Conservation (phyloP, 2,797 vertebrate species). For the Bovichtus diacanthus region DNA sequence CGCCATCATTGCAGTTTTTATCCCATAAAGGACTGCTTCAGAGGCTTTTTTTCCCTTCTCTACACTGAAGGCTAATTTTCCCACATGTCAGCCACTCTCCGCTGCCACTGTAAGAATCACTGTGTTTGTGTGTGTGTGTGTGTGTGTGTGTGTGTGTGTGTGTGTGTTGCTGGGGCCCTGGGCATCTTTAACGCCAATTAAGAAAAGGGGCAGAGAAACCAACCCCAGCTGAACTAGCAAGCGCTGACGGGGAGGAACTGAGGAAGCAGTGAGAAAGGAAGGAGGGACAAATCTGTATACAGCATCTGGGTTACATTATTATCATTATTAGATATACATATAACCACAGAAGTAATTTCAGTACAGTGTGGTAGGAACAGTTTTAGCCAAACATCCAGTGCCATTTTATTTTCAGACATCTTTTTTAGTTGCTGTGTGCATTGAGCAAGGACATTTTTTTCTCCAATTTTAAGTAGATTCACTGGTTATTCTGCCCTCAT, state of each 20-base stretch:
- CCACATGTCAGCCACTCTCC: conserved; percentile 72
- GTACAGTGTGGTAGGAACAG: not conserved
- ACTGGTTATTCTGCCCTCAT: not conserved
- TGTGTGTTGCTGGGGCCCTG: conserved; percentile 64
- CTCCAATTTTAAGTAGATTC: not conserved
- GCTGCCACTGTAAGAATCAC: conserved; percentile 64
- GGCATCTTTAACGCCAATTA: conserved; percentile 85
- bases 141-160: not conserved
- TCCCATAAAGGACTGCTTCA: conserved; percentile 75
- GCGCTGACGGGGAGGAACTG: conserved; percentile 68
- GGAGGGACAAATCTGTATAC: conserved; percentile 48
- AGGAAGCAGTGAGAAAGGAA: conserved; percentile 53
- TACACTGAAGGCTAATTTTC: conserved; percentile 70
- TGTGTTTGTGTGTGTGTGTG: conserved; percentile 31
- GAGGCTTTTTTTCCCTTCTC: conserved; percentile 56
- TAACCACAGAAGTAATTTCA: conserved; percentile 13
- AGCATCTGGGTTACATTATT: conserved; percentile 52
- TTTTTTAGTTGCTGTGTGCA: not conserved
- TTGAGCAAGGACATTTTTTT: not conserved
- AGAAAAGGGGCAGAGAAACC: conserved; percentile 73
- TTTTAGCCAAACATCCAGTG: not conserved
- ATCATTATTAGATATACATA: conserved; percentile 29
- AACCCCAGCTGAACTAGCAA: conserved; percentile 60
- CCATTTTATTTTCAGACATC: conserved; percentile 12
- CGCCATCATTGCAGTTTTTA: conserved; percentile 83